These are phyloP conservation scores for Papilio polytes DNA, from an alignment of 1,140 invertebrate species.

Conservation along the genomic window DNA sequence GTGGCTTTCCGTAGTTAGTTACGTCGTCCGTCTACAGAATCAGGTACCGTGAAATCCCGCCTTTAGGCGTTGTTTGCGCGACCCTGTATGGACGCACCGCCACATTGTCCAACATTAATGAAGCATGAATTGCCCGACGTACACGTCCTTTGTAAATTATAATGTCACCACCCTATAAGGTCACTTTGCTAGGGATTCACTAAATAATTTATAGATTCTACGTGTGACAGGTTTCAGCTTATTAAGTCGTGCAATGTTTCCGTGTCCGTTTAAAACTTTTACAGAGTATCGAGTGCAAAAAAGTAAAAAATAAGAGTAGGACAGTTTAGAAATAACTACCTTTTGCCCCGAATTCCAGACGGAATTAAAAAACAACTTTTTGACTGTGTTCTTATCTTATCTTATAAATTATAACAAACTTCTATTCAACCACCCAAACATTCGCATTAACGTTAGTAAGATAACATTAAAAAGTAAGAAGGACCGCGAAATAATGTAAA, in stretches of 20 bases:
- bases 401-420: no score
- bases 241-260: slow-evolving; percentile 8
- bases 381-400: no score
- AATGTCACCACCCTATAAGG: slow-evolving; percentile 29
- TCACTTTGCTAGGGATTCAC: slow-evolving; percentile 11
- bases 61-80: background rate
- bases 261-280: background rate
- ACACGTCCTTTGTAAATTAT: slow-evolving; percentile 30
- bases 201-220: slow-evolving; percentile 25
- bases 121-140: slow-evolving; percentile 31
- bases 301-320: no score
- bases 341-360: no score
- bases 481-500: background rate
- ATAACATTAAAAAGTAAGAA: background rate
- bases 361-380: no score
- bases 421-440: no score
- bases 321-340: no score
- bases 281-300: no score
- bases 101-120: slow-evolving; percentile 37
- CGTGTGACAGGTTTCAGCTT: background rate
- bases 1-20: background rate
- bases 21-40: background rate
- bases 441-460: no score
- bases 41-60: slow-evolving; percentile 19
- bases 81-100: slow-evolving; percentile 20